phyloP scores from a whole-genome alignment of 2,888 invertebrate genomes.

The Cheilosia variabilis region DNA sequence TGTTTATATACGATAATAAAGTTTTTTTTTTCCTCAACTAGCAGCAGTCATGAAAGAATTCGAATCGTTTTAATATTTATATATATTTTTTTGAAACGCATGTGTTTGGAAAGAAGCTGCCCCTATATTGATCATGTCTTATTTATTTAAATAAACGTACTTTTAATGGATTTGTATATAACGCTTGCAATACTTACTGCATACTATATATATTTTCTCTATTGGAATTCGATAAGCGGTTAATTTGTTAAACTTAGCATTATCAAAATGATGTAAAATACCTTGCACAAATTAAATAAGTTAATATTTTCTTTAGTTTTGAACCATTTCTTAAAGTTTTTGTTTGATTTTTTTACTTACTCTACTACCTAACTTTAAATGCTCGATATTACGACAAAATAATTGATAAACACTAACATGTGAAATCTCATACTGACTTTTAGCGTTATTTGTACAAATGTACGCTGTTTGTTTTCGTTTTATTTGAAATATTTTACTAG shows the following conservation, averaged over 20 bases:
- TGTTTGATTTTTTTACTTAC: constrained; percentile 2
- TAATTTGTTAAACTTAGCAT: constrained; percentile 34
- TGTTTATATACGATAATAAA: neutral
- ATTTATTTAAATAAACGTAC: constrained; percentile 17
- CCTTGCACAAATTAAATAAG: constrained; percentile 25
- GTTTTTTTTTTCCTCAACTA: constrained; percentile 19
- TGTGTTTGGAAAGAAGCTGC: constrained; percentile 33
- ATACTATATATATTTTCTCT: constrained; percentile 51
- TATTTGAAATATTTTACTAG: constrained; percentile 67
- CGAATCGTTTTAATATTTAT: constrained; percentile 8
- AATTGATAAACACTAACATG: constrained; percentile 18
- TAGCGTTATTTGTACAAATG: constrained; percentile 51
- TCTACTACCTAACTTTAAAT: constrained; percentile 13
- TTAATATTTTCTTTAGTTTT: constrained; percentile 31
- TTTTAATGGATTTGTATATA: constrained; percentile 47
- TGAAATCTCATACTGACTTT: constrained; percentile 31
- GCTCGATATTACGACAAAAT: constrained; percentile 22
- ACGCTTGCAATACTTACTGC: constrained; percentile 35
- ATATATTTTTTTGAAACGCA: constrained; percentile 27
- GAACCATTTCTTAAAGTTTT: constrained; percentile 24
- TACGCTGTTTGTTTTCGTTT: constrained; percentile 13
- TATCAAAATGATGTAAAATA: constrained; percentile 29
- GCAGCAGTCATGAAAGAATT: constrained; percentile 57
- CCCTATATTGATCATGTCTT: constrained; percentile 11
- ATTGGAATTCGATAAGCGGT: constrained; percentile 59